Percentiles rank a stretch among this genome's conserved stretches.
These are phyloP conservation scores for Sinodicranocentrus sp. DNA, from an alignment of 2,888 invertebrate genomes.

Conservation along the genomic window DNA sequence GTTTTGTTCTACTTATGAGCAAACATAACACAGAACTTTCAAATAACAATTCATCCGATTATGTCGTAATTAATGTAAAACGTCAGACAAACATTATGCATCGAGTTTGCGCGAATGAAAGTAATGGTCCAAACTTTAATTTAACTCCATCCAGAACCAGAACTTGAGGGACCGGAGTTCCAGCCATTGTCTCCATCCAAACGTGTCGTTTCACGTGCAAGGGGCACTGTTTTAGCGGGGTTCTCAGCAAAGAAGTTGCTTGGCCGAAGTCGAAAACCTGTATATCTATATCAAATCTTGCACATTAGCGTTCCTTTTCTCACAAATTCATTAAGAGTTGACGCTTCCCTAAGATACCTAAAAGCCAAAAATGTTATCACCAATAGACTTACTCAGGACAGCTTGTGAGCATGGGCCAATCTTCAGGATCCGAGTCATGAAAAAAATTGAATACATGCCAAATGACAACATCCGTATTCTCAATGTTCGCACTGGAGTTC, in stretches of 20 bases:
- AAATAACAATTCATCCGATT: too few species aligned
- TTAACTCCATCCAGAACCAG: neutral
- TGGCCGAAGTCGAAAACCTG: constrained; percentile 58
- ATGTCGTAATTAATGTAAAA: too few species aligned
- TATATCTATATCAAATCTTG: constrained; percentile 17
- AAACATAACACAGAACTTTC: too few species aligned
- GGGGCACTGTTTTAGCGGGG: constrained; percentile 59
- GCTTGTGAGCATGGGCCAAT: constrained; percentile 26
- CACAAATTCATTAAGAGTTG: neutral
- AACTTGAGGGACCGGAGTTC: neutral
- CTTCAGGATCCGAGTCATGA: constrained; percentile 28
- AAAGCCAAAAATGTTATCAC: neutral
- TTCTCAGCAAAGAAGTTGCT: constrained; percentile 62
- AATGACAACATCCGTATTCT: constrained; percentile 44
- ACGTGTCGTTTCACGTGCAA: constrained; percentile 30
- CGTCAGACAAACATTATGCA: too few species aligned
- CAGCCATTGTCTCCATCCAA: constrained; percentile 14
- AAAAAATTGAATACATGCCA: constrained; percentile 34
- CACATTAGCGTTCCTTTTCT: neutral
- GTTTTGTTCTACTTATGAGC: too few species aligned
- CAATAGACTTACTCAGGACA: neutral
- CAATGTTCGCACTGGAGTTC: constrained; percentile 28
- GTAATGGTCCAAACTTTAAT: too few species aligned
- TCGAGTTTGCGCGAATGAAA: too few species aligned
- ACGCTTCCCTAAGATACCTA: neutral